Percentiles rank a stretch among this genome's conserved stretches.
phyloP scores from a whole-genome alignment of 2,888 invertebrate genomes.

The Limnephilus lunatus region DNA sequence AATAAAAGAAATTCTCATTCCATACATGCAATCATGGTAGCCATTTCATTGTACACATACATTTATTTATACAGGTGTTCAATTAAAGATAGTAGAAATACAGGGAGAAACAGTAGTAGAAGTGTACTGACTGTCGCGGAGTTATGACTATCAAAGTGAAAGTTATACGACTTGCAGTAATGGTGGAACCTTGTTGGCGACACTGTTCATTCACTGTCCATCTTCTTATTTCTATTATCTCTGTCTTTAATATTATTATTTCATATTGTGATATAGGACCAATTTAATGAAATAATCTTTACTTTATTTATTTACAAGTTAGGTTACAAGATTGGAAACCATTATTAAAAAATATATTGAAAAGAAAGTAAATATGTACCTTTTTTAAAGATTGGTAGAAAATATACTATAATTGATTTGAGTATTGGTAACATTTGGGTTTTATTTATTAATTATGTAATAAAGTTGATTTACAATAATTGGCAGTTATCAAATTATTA shows the following conservation, averaged over 20 bases:
- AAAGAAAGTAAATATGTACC: background rate
- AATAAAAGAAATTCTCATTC: slow-evolving; percentile 8
- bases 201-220: too few relatives aligned
- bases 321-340: background rate
- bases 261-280: background rate
- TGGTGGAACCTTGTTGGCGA: too few relatives aligned
- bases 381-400: background rate
- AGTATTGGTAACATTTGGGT: slow-evolving; percentile 2
- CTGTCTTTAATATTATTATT: background rate
- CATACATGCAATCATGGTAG: background rate
- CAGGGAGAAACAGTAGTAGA: too few relatives aligned
- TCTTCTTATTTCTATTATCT: too few relatives aligned
- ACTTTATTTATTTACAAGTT: background rate
- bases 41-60: background rate
- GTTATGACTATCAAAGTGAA: too few relatives aligned
- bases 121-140: too few relatives aligned
- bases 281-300: background rate
- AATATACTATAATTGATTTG: background rate
- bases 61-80: background rate
- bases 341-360: background rate
- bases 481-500: background rate
- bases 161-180: too few relatives aligned
- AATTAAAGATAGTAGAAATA: too few relatives aligned
- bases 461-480: background rate
- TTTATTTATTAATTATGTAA: background rate